Evolutionary conservation across 1,140 invertebrate genomes (phyloP), one percentile per base, ranked within the genome.

Genomic region (Orchestia grillus): DNA sequence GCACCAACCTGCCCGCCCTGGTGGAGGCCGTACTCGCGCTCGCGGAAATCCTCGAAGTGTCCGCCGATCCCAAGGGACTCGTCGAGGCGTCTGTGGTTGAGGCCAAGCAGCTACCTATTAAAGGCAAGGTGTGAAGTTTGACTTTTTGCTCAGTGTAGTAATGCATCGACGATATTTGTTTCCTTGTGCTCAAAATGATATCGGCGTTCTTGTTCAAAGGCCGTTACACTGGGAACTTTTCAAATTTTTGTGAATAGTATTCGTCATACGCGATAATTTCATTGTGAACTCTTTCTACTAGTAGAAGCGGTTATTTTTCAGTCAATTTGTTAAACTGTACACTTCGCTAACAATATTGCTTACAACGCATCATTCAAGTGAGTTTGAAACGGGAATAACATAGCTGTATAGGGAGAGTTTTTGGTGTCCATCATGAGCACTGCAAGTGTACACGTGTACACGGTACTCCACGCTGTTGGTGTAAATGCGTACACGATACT

Each of bases 11-110:
- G n/a, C 97, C 98, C 96, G 97, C 98, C 0, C 97, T 99, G 36
- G 98, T 99, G 57, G 99, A 99, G 97, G 98, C 99, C 0, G 98
- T 99, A 96, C 97, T 98, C 42, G 97, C 98, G 11, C 97, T 99
- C 97, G 99, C 99, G 0, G 99, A 99, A 97, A 96, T 99, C 0
- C 98, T 99, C 98, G 98, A 99, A 42, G 97, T 99, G 0, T 98
- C 96, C 11, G 98, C 98, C 0, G 99, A 99, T 97, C 98, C 98
- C 3, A 98, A 97, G 36, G 99, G 99, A 0, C 97, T 98, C 0
- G 98, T 99, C 0, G 99, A 99, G 98, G 99, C 98, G 0, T 98
- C 98, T 23, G 98, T 99, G 0, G 98, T 99, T 41, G 99, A 99
- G 97, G 98, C 99, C 0, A 98, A 98, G 96, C 97, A 98, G 16